Conservation (phyloP, 2,113 vertebrate species). For the Anolis sagrei region DNA sequence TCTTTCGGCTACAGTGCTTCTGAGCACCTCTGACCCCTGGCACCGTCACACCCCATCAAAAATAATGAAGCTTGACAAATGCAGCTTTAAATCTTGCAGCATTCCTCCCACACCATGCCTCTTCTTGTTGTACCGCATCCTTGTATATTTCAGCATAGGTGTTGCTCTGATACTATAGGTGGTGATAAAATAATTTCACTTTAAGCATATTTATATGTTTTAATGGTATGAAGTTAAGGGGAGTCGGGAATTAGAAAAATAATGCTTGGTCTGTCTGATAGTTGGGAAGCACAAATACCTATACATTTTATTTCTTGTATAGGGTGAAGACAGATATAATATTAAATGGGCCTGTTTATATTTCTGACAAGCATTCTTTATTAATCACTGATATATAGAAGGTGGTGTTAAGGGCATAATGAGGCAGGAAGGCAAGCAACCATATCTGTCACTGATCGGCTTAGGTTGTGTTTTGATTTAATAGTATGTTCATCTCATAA, state of each 20-base stretch:
- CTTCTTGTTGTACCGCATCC: not conserved
- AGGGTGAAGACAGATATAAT: not conserved
- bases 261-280: not conserved
- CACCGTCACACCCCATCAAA: not conserved
- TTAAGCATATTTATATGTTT: not conserved
- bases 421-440: too few species aligned
- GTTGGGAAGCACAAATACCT: not conserved
- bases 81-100: not conserved
- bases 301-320: not conserved
- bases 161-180: not conserved
- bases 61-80: not conserved
- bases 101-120: not conserved
- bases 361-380: not conserved
- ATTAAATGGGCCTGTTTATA: not conserved
- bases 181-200: not conserved
- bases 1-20: fast-evolving
- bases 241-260: not conserved
- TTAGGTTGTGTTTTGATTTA: not conserved
- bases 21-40: not conserved
- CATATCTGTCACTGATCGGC: not conserved
- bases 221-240: not conserved
- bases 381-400: not conserved
- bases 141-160: not conserved
- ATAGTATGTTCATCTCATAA: not conserved
- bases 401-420: not conserved